Evolutionary conservation across 2,888 invertebrate genomes (phyloP), one percentile per base, ranked within the genome.

Genomic region (Drosophila mercatorum): DNA sequence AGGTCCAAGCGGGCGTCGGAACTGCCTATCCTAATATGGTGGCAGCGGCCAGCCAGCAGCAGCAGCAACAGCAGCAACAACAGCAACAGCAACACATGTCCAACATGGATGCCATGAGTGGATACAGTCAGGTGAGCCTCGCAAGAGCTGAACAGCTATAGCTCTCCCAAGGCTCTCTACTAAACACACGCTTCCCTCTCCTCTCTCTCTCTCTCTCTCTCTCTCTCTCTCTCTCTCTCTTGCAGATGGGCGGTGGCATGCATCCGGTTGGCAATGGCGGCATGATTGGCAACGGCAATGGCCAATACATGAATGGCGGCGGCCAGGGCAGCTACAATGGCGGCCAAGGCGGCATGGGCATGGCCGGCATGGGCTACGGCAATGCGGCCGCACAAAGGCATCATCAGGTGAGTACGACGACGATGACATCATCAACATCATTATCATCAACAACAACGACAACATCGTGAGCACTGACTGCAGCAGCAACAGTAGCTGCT

Each of bases 31-130:
- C 75, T 60, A 75, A 67, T 64, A 75, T 75, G 75, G 78, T 72
- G 28, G 91, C 93, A 86, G 91, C 92, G 65, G 52, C 73, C 89
- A 90, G 72, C 92, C 92, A 92, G 79, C 86, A 85, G 31, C 86
- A 85, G 17, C 84, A 89, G 22, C 91, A 91, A 66, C 91, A 90
- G 5, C 82, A 86, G 7, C 88, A 82, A 38, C 86, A 87, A 53
- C 83, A 83, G 22, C 87, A 88, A 71, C 89, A 84, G 22, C 87
- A 88, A 71, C 89, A 84, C 64, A 83, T 84, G 76, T 76, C 81
- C 83, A 88, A 86, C 62, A 92, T 92, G 91, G 93, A 93, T 67
- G 91, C 91, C 75, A 92, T 93, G 92, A 90, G 92, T 63, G 91
- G 91, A 63, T 93, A 93, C 83, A 92, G 91, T 86, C 93, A 93